phyloP scores from a whole-genome alignment of 2,113 vertebrate species.

The Eonycteris spelaea region DNA sequence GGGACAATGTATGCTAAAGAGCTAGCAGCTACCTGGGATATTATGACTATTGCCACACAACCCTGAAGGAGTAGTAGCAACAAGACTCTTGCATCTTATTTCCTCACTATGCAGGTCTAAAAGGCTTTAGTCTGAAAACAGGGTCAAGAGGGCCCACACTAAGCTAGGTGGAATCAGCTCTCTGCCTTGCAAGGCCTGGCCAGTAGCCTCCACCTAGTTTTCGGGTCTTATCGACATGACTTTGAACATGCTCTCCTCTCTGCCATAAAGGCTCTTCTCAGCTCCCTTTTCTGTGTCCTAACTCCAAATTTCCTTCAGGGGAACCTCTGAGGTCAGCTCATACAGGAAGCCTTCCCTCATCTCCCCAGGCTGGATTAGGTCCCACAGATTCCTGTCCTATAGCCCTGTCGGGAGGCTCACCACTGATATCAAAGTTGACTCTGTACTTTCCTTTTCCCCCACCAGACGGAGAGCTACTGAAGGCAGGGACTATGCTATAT shows the following conservation, averaged over 20 bases:
- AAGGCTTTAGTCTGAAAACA: neutral
- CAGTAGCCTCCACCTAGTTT: neutral
- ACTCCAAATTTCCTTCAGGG: neutral
- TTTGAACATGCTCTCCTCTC: neutral
- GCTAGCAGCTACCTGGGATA: neutral
- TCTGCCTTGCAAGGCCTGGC: neutral
- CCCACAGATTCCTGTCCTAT: neutral
- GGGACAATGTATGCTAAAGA: neutral
- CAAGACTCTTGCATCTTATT: neutral
- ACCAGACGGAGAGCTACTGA: neutral
- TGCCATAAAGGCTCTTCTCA: neutral
- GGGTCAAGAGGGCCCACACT: neutral
- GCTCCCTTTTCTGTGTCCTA: neutral
- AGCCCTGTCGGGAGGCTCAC: neutral
- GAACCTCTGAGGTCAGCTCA: neutral
- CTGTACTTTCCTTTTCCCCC: neutral
- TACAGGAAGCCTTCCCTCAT: neutral
- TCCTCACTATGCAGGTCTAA: neutral
- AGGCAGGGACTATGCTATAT: neutral
- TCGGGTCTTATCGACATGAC: neutral
- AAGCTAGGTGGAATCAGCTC: neutral
- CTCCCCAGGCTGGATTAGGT: neutral
- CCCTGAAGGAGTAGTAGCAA: neutral
- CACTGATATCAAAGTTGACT: neutral
- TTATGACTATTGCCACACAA: neutral